Conservation (phyloP, 2,888 invertebrate species). For the Argynnis bischoffii region DNA sequence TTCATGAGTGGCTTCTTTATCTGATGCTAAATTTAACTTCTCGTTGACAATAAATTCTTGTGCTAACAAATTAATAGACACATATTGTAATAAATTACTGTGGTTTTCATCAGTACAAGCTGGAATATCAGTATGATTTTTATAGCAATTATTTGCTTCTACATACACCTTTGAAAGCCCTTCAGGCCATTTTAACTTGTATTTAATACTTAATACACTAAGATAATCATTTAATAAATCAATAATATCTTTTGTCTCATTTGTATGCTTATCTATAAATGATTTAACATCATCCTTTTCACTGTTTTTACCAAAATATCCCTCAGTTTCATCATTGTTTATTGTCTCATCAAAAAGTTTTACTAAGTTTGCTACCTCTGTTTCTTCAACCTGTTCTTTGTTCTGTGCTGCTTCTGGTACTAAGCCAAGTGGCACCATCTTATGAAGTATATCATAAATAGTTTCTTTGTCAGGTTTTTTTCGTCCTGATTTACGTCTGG, state of each 20-base stretch:
- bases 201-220: slow-evolving; percentile 81
- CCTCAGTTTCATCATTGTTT: slow-evolving; percentile 44
- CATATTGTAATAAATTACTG: slow-evolving; percentile 62
- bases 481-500: slow-evolving; percentile 74
- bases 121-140: slow-evolving; percentile 71
- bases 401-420: slow-evolving; percentile 70
- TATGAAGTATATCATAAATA: slow-evolving; percentile 85
- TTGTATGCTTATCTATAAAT: slow-evolving; percentile 84
- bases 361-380: slow-evolving; percentile 84
- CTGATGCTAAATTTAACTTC: slow-evolving; percentile 53
- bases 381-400: slow-evolving; percentile 73
- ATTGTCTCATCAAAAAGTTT: slow-evolving; percentile 82
- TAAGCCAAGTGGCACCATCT: slow-evolving; percentile 84
- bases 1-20: slow-evolving; percentile 55
- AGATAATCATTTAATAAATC: slow-evolving; percentile 84
- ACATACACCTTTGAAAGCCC: slow-evolving; percentile 82
- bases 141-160: slow-evolving; percentile 82
- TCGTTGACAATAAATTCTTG: slow-evolving; percentile 71
- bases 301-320: slow-evolving; percentile 85
- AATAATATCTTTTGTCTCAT: slow-evolving; percentile 80
- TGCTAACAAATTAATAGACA: slow-evolving; percentile 63
- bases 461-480: slow-evolving; percentile 82
- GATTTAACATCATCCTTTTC: slow-evolving; percentile 85
- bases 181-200: slow-evolving; percentile 85
- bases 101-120: slow-evolving; percentile 62